Evolutionary conservation across 2,888 invertebrate species (phyloP).

Genomic region (Cheilosia soror): DNA sequence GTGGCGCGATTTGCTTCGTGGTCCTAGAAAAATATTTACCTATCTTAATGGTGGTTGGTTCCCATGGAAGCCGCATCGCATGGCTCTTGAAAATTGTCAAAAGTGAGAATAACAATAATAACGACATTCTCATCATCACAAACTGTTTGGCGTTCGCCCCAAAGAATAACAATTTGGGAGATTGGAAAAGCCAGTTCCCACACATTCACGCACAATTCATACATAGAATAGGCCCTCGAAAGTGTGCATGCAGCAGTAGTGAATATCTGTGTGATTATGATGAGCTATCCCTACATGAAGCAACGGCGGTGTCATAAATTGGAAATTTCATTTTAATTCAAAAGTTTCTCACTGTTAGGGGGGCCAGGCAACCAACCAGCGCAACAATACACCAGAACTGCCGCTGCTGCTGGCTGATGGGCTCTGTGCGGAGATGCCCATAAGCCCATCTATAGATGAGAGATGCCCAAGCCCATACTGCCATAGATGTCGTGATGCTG

Average conservation of each 20-base stretch:
- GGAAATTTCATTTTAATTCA: constrained; percentile 69
- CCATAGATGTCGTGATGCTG: constrained; percentile 55
- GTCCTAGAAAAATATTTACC: constrained; percentile 68
- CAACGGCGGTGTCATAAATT: constrained; percentile 62
- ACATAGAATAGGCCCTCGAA: not conserved
- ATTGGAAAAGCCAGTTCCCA: constrained; percentile 50
- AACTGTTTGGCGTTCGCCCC: not conserved
- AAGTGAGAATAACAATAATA: constrained; percentile 63
- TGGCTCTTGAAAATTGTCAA: constrained; percentile 67
- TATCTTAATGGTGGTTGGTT: constrained; percentile 43
- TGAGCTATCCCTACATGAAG: constrained; percentile 58
- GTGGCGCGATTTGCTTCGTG: constrained; percentile 43
- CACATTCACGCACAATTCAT: constrained; percentile 14
- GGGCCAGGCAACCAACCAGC: not conserved
- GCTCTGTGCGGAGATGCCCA: not conserved
- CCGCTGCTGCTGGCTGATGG: constrained; percentile 5
- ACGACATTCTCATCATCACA: constrained; percentile 52
- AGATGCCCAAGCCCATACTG: not conserved
- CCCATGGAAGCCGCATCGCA: constrained; percentile 42
- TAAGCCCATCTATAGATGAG: too few species aligned
- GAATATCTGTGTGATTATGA: constrained; percentile 42
- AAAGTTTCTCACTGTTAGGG: constrained; percentile 34
- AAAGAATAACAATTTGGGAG: constrained; percentile 57
- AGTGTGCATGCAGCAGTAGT: not conserved
- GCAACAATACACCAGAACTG: not conserved